Evolutionary conservation across 2,888 invertebrate genomes (phyloP).

Genomic region (Drosophila mayaguana): DNA sequence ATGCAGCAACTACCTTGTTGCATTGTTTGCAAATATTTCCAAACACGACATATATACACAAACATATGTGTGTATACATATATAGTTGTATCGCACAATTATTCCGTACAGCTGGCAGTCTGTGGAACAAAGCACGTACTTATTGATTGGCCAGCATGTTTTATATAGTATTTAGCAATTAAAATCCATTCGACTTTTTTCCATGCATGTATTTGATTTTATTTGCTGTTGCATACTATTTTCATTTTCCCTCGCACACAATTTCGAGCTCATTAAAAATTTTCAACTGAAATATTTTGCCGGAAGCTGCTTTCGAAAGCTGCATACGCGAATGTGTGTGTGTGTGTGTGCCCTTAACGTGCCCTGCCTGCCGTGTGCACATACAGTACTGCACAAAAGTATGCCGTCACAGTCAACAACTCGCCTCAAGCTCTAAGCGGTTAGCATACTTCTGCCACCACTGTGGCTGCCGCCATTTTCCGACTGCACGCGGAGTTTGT

Average conservation of each 20-base stretch:
- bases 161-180: conserved; percentile 37
- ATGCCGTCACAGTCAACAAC: conserved; percentile 15
- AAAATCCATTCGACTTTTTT: conserved; percentile 25
- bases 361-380: conserved; percentile 29
- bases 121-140: conserved; percentile 4
- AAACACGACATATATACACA: not conserved
- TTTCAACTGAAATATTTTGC: conserved; percentile 80
- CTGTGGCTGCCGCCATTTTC: conserved; percentile 25
- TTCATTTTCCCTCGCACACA: conserved; percentile 42
- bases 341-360: conserved; percentile 27
- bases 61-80: not conserved
- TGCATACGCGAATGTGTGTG: conserved; percentile 16
- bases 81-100: not conserved
- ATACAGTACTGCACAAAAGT: conserved; percentile 55
- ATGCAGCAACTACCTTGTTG: not conserved
- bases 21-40: conserved; percentile 17
- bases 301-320: conserved; percentile 65
- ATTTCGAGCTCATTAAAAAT: conserved; percentile 80
- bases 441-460: conserved; percentile 17
- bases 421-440: not conserved
- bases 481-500: conserved; percentile 33
- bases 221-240: conserved; percentile 30
- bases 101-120: not conserved
- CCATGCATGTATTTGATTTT: conserved; percentile 31
- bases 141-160: conserved; percentile 29